Base-by-base conservation (phyloP, 2,113 vertebrate species). In the Salvelinus alpinus region DNA sequence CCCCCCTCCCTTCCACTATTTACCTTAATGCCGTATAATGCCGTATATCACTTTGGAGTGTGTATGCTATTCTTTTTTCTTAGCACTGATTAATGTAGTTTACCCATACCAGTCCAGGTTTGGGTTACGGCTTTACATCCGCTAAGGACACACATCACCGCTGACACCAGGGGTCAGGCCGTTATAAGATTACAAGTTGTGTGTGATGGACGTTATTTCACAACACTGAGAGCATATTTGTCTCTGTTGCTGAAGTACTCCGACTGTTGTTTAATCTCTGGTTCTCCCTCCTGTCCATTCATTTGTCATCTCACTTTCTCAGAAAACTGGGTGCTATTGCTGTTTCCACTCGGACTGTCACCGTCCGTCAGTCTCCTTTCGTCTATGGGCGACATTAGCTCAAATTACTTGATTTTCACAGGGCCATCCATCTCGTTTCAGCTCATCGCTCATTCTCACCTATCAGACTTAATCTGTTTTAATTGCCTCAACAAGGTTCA, bases 51-150 rank as follows among this genome's bases (percentile, higher is more conserved):
- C 54, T 24, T 22, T 44, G 16, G 13, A 24, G 77, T 20, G 81
- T 85, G 80, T 6, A 8, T 18, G 72, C 80, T 38, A 80, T 75
- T 13, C 48, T 66, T 76, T 34, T 72, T 65, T 72, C 62, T 81
- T 82, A 71, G 69, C 76, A 60, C 78, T 74, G 85, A 87, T 88
- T 87, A 81, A 77, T 83, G 70, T 76, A 75, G 75, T 82, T 73
- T 77, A 76, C 25, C 62, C 75, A 68, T 64, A 71, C 79, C 64
- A n/a, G 25, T 64, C 27, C 8, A 48, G 80, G 77, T 74, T 88
- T 44, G 31, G 76, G 74, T 88, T 88, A 38, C 34, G 7, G 7
- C 78, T 79, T 47, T 72, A 12, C 66, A 13, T 83, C 72, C 44
- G 60, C 64, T 64, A 67, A 62, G 64, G 14, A 82, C 77, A 74